Evolutionary conservation across 2,888 invertebrate species (phyloP).

Genomic region (Eupithecia subumbrata): DNA sequence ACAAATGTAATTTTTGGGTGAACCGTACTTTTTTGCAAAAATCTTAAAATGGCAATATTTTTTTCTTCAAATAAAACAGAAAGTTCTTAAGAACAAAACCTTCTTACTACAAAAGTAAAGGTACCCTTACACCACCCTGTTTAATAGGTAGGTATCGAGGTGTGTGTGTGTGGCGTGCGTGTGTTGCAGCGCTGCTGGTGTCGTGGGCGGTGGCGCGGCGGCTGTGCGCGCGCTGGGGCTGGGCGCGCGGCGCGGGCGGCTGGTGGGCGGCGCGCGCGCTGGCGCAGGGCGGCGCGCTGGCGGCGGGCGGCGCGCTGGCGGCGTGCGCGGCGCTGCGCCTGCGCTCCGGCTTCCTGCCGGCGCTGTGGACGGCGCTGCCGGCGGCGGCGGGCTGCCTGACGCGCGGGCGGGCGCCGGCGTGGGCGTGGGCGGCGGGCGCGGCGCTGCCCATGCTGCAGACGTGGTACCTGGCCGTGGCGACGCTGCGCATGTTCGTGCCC

Average conservation of each 20-base stretch:
- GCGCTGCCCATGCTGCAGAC: conserved; percentile 86
- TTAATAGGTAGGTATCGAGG: too few species aligned
- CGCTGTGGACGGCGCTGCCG: conserved; percentile 85
- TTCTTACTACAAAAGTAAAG: too few species aligned
- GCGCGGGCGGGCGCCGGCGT: conserved; percentile 83
- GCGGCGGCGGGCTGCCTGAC: conserved; percentile 78
- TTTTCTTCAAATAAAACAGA: too few species aligned
- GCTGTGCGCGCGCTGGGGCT: conserved; percentile 74
- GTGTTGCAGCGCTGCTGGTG: conserved; percentile 17
- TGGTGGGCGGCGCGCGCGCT: conserved; percentile 66
- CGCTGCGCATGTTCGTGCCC: conserved; percentile 90
- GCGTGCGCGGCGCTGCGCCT: conserved; percentile 75
- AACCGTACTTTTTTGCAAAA: too few species aligned
- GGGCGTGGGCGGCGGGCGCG: conserved; percentile 75
- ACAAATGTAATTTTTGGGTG: too few species aligned
- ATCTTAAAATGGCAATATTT: too few species aligned
- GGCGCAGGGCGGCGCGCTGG: conserved; percentile 47
- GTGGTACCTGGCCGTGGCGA: conserved; percentile 88
- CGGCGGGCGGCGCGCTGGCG: conserved; percentile 44
- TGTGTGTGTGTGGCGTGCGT: too few species aligned
- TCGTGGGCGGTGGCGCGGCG: conserved; percentile 78
- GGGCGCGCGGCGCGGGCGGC: conserved; percentile 69
- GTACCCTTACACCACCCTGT: too few species aligned
- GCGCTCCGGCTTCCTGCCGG: conserved; percentile 87
- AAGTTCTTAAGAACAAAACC: too few species aligned